Evolutionary conservation across 2,113 vertebrate genomes (phyloP), one percentile per base, ranked within the genome.

Genomic region (Elanoides forficatus): DNA sequence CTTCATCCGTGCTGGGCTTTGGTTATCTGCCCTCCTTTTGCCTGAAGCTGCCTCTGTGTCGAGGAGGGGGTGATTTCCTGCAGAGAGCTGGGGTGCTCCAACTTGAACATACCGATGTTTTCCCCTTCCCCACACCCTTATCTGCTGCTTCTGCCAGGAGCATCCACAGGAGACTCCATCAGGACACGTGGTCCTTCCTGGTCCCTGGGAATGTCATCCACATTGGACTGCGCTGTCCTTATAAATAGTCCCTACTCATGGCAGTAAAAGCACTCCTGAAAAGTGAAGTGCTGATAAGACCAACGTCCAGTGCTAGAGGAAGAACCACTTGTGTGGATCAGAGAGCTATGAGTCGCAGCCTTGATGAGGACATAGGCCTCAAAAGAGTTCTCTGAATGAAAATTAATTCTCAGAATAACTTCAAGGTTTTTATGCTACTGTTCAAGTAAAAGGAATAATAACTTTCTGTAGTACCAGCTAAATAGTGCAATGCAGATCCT

Each of bases 401-500:
- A 85, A 85, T 50, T 62, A 84, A 26, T 78, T 62, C 70, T 91
- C 70, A 26, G 60, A 91, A 63, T 52, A 91, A 55, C 76, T 56
- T 88, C 23, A 30, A 50, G 15, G 30, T 53, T 76, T 81, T 90
- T 58, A 58, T 50, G 36, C 75, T 90, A 42, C 84, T 84, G 22
- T 55, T 93, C 52, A 79, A 82, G 70, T 58, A 75, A 90, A 74
- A 91, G 60, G 47, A 81, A 73, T 59, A 85, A 79, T 67, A 59
- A 18, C 52, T 93, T 93, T 74, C 25, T 87, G 56, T 78, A 81
- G 68, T 81, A 81, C 42, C 65, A 63, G 52, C 52, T 79, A 74
- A 81, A 53, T 74, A 84, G 91, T 5, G 78, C 38, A 73, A 81
- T 22, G 52, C 65, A 81, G 87, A 85, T 84, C 25, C 78, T 74